Conservation (phyloP, 2,888 invertebrate genomes). For the Cataglyphis rosenhaueri region DNA sequence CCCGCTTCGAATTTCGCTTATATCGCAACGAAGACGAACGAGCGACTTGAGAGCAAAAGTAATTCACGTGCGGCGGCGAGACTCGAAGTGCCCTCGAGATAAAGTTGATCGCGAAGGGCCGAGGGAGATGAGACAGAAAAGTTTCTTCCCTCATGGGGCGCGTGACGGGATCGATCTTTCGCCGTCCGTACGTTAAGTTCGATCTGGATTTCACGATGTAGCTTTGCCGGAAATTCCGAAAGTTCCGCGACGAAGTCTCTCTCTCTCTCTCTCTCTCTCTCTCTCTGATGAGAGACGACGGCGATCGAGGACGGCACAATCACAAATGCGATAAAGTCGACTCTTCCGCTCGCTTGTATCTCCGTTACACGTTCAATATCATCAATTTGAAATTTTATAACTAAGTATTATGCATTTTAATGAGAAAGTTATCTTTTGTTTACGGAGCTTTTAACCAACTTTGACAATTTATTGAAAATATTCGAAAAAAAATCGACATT, state of each 20-base stretch:
- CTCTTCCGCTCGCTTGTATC: constrained; percentile 2
- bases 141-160: constrained; percentile 38
- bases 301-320: constrained; percentile 31
- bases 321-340: constrained; percentile 41
- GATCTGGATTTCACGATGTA: constrained; percentile 54
- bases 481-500: neutral
- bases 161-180: constrained; percentile 51
- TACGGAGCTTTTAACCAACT: neutral
- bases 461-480: neutral
- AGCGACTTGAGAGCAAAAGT: constrained; percentile 63
- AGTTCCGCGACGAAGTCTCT: constrained; percentile 51
- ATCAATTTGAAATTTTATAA: neutral
- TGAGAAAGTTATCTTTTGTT: neutral
- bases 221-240: constrained; percentile 54
- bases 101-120: constrained; percentile 49
- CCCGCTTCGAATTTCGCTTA: constrained; percentile 12
- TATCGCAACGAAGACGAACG: constrained; percentile 19
- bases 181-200: constrained; percentile 41
- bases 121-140: constrained; percentile 55
- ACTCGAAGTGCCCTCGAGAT: constrained; percentile 65
- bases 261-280: constrained; percentile 40
- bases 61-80: constrained; percentile 66
- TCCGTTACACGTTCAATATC: neutral
- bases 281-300: constrained; percentile 5
- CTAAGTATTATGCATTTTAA: neutral